These are phyloP conservation scores for Cephus sareptanus DNA, from an alignment of 2,888 invertebrate species.

Conservation along the genomic window DNA sequence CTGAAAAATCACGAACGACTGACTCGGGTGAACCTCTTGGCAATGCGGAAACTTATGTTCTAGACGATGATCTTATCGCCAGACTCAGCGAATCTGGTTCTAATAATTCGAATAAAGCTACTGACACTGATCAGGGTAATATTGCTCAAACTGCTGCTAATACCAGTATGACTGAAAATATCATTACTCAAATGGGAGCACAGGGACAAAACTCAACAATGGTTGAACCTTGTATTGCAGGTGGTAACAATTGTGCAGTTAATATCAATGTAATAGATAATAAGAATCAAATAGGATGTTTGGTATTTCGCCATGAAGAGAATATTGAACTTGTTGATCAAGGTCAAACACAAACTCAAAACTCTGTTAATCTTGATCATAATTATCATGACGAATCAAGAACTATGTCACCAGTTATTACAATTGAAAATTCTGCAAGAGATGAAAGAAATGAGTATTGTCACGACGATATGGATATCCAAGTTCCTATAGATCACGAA, in stretches of 20 bases:
- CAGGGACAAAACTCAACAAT: background rate
- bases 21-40: background rate
- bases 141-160: background rate
- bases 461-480: background rate
- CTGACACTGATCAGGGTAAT: background rate
- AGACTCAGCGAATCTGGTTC: background rate
- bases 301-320: slow-evolving; percentile 8
- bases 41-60: background rate
- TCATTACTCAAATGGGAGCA: background rate
- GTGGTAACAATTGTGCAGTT: background rate
- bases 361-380: slow-evolving; percentile 15
- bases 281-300: slow-evolving; percentile 7
- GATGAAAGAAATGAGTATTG: background rate
- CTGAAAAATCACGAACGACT: background rate
- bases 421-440: background rate
- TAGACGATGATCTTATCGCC: background rate
- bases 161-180: background rate
- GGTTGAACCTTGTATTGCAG: background rate
- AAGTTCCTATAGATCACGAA: slow-evolving; percentile 14
- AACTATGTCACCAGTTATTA: slow-evolving; percentile 9
- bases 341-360: slow-evolving; percentile 3
- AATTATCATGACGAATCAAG: slow-evolving; percentile 19
- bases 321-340: background rate
- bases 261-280: slow-evolving; percentile 10
- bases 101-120: background rate